Base-by-base conservation (phyloP, 2,888 invertebrate species). In the Chymomyza amoena region DNA sequence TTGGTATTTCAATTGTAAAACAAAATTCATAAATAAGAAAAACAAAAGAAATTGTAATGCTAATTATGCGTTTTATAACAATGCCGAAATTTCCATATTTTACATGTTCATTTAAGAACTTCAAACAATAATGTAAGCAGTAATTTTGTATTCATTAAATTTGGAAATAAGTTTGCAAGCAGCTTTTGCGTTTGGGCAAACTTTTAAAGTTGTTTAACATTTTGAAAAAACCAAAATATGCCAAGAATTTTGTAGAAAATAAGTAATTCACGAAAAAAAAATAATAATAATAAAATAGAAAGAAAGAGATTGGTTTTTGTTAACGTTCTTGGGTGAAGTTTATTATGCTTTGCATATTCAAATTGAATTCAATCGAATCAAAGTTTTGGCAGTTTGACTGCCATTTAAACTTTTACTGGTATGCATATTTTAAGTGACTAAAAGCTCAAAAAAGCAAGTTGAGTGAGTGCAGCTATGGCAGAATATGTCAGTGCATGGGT, bases 361-460 rank as follows among this genome's bases (percentile, higher is more conserved):
- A 75, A 67, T 72, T 69, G 73, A 56, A 62, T 67, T 64, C 7
- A 50, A 36, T 25, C n/a, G 25, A 57, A 32, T 61, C 45, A 52
- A 74, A 85, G 71, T 57, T 64, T 79, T 69, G 6, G 15, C 57
- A 57, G 57, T 73, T 73, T 70, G 18, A 4, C 36, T 39, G 18
- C 25, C 18, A 15, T 6, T 13, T 57, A 3, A 25, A 25, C 25
- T 57, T 57, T 62, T 45, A 13, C 39, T 6, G 51, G 56, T 65
- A 78, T 73, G 79, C 68, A 75, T 72, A 82, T 68, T 71, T 68
- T 81, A 81, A 25, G 39, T 45, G 69, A 71, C 62, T 61, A 59
- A 77, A 87, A 73, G 72, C 69, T 65, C 64, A 59, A 59, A 59
- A 59, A 32, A 32, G 59, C 25, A 56, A 56, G 56, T 56, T 16